Percentiles rank a stretch among this genome's conserved stretches.
Evolutionary conservation across 2,888 invertebrate genomes (phyloP).

Genomic region (Drosophila kanekoi): DNA sequence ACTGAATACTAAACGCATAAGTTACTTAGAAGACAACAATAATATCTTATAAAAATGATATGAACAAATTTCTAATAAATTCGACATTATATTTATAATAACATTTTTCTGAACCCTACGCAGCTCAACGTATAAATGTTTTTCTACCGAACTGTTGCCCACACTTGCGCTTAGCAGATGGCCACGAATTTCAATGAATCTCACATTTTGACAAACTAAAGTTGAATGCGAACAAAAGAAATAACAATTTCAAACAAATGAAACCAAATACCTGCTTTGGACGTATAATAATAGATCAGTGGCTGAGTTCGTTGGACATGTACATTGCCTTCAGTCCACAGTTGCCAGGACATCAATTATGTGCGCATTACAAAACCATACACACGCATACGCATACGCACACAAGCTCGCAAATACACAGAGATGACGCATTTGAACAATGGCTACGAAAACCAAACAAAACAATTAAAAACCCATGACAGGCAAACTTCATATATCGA

Average conservation of each 20-base stretch:
- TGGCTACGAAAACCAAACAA: slow-evolving; percentile 63
- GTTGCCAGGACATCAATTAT: slow-evolving; percentile 70
- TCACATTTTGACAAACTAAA: not conserved
- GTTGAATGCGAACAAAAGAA: slow-evolving; percentile 6
- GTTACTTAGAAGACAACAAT: too few relatives aligned
- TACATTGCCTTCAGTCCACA: slow-evolving; percentile 28
- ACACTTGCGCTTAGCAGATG: too few relatives aligned
- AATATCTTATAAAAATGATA: too few relatives aligned
- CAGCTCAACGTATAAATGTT: too few relatives aligned
- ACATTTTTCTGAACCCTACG: too few relatives aligned
- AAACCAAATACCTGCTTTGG: slow-evolving; percentile 37
- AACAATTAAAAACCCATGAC: slow-evolving; percentile 77
- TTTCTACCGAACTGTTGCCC: too few relatives aligned
- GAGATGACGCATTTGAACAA: slow-evolving; percentile 38
- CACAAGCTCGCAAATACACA: not conserved
- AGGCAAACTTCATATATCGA: slow-evolving; percentile 63
- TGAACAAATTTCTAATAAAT: too few relatives aligned
- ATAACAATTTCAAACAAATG: slow-evolving; percentile 24
- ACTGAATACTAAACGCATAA: too few relatives aligned
- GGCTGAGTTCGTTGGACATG: slow-evolving; percentile 26
- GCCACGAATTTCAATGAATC: too few relatives aligned
- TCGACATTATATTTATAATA: too few relatives aligned
- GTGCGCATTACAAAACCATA: slow-evolving; percentile 61
- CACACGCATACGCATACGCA: slow-evolving; percentile 6
- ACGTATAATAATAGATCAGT: slow-evolving; percentile 49